Evolutionary conservation across 2,113 vertebrate genomes (phyloP).

Genomic region (Crypturellus undulatus): DNA sequence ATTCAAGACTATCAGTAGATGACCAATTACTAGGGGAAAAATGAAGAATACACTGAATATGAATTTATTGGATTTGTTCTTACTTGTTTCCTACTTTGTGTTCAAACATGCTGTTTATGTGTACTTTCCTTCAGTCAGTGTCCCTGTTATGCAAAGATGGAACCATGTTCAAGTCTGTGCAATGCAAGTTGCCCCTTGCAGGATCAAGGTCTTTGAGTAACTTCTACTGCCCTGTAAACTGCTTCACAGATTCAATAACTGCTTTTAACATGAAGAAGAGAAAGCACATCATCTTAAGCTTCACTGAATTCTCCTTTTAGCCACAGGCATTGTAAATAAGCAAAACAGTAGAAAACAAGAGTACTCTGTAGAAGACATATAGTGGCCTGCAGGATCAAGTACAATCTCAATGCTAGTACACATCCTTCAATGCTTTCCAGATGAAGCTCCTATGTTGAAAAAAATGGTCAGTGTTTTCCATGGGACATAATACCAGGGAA

Average conservation of each 20-base stretch:
- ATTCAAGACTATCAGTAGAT: neutral
- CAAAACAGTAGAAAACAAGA: neutral
- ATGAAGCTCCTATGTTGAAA: neutral
- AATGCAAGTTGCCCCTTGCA: neutral
- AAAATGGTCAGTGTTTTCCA: neutral
- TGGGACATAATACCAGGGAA: neutral
- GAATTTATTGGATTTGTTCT: neutral
- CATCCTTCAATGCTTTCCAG: neutral
- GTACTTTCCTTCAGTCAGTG: neutral
- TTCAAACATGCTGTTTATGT: neutral
- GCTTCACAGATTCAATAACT: neutral
- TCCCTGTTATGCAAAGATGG: neutral
- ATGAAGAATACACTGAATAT: neutral
- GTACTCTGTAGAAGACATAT: fast-evolving
- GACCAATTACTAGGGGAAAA: neutral
- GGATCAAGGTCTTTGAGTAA: neutral
- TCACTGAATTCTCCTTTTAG: neutral
- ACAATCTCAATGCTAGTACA: neutral
- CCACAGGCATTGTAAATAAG: neutral
- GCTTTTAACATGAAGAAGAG: neutral
- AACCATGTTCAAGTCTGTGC: neutral
- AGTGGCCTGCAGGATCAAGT: neutral
- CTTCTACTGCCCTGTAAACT: neutral
- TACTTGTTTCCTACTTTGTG: neutral
- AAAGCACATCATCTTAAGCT: neutral